phyloP scores from a whole-genome alignment of 1,140 invertebrate genomes.

The Teleogryllus occipitalis region DNA sequence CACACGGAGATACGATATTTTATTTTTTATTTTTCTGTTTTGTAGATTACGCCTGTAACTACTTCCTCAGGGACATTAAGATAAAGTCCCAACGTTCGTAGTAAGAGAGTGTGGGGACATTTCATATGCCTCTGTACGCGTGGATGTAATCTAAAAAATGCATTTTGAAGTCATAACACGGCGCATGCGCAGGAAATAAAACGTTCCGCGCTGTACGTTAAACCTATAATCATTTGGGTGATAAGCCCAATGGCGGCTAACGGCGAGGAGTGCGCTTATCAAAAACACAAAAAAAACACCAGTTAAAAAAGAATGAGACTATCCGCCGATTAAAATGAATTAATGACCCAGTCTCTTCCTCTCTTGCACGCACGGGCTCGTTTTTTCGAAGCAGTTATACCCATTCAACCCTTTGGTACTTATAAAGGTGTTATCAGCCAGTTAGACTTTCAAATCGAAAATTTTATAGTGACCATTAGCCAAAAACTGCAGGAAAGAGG shows the following conservation, averaged over 20 bases:
- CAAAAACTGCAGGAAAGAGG: constrained; percentile 3
- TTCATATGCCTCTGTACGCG: constrained; percentile 3
- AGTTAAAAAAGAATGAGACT: constrained; percentile 5
- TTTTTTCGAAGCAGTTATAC: constrained; percentile 1
- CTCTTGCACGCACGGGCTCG: background rate
- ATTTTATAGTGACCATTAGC: constrained; percentile 5
- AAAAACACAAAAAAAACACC: constrained; percentile 5
- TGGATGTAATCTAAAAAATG: constrained; percentile 5
- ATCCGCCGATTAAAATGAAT: constrained; percentile 4
- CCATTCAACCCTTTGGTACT: constrained; percentile 3
- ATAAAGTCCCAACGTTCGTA: background rate
- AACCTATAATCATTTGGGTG: constrained; percentile 4
- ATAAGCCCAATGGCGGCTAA: background rate
- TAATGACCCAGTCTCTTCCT: background rate
- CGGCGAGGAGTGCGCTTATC: background rate
- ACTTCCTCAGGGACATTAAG: constrained; percentile 3
- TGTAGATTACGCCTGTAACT: background rate
- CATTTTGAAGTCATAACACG: background rate
- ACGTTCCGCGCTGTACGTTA: background rate
- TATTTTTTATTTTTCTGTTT: background rate
- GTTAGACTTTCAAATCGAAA: constrained; percentile 5
- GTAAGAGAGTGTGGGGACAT: background rate
- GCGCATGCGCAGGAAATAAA: constrained; percentile 3
- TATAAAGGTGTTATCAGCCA: constrained; percentile 4
- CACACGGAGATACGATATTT: background rate